These are phyloP conservation scores for Brachionus sp. DNA, from an alignment of 1,140 invertebrate genomes.

Conservation along the genomic window DNA sequence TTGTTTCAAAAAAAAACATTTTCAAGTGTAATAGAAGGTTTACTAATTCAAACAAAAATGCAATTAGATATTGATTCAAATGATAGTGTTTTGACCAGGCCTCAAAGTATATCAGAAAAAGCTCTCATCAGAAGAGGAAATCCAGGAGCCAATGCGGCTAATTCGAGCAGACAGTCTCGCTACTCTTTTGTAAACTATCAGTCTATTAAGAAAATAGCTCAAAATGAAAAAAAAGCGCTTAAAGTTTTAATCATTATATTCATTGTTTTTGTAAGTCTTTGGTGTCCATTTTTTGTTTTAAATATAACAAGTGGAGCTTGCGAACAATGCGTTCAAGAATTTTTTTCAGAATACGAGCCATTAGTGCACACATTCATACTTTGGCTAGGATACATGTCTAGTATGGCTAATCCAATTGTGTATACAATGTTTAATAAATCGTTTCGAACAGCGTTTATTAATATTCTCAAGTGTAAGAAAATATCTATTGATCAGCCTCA, in stretches of 20 bases:
- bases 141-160: not conserved
- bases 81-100: not conserved
- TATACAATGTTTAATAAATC: conserved; percentile 60
- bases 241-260: conserved; percentile 59
- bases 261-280: conserved; percentile 56
- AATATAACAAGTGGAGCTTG: conserved; percentile 55
- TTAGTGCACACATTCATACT: conserved; percentile 48
- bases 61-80: not conserved
- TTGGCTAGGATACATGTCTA: conserved; percentile 59
- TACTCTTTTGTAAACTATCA: conserved; percentile 34
- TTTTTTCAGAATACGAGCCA: conserved; percentile 51
- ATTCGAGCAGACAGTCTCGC: not conserved
- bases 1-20: conserved; percentile 37
- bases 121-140: not conserved
- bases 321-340: conserved; percentile 48
- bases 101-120: not conserved
- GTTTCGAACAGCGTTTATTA: conserved; percentile 56
- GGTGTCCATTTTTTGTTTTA: conserved; percentile 59
- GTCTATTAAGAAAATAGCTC: conserved; percentile 30
- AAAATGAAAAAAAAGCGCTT: conserved; percentile 50
- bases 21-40: conserved; percentile 3
- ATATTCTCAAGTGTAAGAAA: conserved; percentile 54
- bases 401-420: conserved; percentile 59
- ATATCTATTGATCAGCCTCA: not conserved
- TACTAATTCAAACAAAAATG: conserved; percentile 1